Evolutionary conservation across 1,140 invertebrate species (phyloP).

Genomic region (Monochamus saltuarius): DNA sequence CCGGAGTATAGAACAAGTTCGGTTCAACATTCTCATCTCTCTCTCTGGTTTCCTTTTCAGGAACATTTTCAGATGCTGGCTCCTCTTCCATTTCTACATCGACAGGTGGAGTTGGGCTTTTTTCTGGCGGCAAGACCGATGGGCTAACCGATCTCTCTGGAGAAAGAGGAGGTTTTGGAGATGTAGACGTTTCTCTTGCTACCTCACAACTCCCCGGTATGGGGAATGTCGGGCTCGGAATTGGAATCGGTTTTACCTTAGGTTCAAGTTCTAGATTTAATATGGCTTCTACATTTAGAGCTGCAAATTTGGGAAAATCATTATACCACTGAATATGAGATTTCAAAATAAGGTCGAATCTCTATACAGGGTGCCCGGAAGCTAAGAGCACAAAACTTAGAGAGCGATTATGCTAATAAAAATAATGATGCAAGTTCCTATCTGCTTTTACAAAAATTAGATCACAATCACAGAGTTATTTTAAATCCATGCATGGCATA

Average conservation of each 20-base stretch:
- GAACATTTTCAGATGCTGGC: constrained; percentile 8
- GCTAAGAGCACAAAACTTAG: too few species aligned
- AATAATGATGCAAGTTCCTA: too few species aligned
- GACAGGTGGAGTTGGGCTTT: not conserved
- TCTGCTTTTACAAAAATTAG: too few species aligned
- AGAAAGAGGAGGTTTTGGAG: constrained; percentile 1
- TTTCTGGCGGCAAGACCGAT: not conserved
- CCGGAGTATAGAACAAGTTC: constrained; percentile 47
- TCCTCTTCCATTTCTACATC: constrained; percentile 16
- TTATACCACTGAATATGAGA: too few species aligned
- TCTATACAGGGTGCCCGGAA: not conserved
- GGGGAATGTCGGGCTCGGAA: constrained; percentile 36
- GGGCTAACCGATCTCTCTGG: constrained; percentile 11
- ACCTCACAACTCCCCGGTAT: constrained; percentile 28
- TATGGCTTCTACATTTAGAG: constrained; percentile 43
- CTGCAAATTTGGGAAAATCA: constrained; percentile 24
- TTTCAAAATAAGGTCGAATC: not conserved
- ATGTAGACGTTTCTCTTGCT: not conserved
- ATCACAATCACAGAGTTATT: too few species aligned
- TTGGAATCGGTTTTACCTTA: constrained; percentile 29
- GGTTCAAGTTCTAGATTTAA: constrained; percentile 42
- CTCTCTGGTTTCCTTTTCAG: not conserved
- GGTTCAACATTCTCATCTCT: constrained; percentile 20
- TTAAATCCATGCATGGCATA: too few species aligned
- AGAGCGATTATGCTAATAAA: too few species aligned